phyloP scores from a whole-genome alignment of 2,797 vertebrate species.

The Anabacerthia variegaticeps region DNA sequence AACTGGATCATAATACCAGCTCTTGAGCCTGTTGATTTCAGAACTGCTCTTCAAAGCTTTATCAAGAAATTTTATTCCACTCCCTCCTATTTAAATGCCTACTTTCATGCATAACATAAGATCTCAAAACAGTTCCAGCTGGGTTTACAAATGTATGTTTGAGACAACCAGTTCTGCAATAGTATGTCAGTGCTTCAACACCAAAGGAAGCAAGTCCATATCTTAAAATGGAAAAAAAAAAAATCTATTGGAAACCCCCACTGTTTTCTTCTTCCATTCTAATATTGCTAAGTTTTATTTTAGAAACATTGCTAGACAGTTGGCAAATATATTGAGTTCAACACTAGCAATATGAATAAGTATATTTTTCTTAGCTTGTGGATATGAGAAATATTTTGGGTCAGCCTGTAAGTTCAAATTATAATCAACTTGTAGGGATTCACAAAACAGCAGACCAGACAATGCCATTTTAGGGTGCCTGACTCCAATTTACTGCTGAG shows the following conservation, averaged over 20 bases:
- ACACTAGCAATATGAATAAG: neutral
- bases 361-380: neutral
- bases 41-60: neutral
- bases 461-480: neutral
- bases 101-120: fast-evolving
- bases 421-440: neutral
- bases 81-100: neutral
- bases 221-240: neutral
- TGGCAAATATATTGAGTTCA: neutral
- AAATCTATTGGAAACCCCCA: neutral
- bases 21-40: neutral
- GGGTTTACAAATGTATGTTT: neutral
- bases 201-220: neutral
- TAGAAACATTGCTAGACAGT: neutral
- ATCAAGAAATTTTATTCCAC: neutral
- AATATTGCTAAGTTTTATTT: neutral
- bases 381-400: neutral
- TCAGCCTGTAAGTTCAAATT: neutral
- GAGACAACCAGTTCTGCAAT: neutral
- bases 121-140: neutral
- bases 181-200: neutral
- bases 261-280: neutral
- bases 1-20: neutral
- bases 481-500: neutral
- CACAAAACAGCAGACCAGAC: neutral